Evolutionary conservation across 2,113 vertebrate species (phyloP).

Genomic region (Girardinichthys multiradiatus): DNA sequence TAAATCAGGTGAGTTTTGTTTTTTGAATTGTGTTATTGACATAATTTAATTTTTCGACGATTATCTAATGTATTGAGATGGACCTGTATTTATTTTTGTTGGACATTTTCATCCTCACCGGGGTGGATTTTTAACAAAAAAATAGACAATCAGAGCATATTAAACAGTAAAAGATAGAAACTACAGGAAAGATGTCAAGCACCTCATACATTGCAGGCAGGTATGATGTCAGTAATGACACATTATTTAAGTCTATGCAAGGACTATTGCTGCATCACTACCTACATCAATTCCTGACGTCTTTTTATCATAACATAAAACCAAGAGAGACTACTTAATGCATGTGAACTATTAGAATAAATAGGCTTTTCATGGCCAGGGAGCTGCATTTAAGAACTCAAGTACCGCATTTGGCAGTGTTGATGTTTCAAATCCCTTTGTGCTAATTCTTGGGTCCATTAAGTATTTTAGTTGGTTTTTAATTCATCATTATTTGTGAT

Average conservation of each 20-base stretch:
- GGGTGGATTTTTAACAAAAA: too few species aligned
- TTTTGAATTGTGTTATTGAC: too few species aligned
- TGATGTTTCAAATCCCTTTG: not conserved
- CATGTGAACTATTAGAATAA: not conserved
- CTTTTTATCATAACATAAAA: not conserved
- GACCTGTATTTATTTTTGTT: too few species aligned
- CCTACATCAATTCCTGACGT: not conserved
- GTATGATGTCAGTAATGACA: not conserved
- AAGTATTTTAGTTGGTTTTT: not conserved
- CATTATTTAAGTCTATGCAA: not conserved
- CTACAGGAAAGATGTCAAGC: not conserved
- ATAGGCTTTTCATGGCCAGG: not conserved
- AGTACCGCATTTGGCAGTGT: not conserved
- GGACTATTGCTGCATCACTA: not conserved
- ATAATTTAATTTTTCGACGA: too few species aligned
- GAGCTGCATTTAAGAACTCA: not conserved
- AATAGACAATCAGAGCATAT: too few species aligned
- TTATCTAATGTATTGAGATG: too few species aligned
- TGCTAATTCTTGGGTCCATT: not conserved
- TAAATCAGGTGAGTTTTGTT: too few species aligned
- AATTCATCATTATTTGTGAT: not conserved
- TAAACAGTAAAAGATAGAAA: not conserved
- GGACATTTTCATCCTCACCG: too few species aligned
- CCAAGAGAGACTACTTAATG: not conserved
- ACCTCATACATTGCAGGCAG: not conserved